Evolutionary conservation across 2,797 vertebrate genomes (phyloP).

Genomic region (Poecilia gillii): DNA sequence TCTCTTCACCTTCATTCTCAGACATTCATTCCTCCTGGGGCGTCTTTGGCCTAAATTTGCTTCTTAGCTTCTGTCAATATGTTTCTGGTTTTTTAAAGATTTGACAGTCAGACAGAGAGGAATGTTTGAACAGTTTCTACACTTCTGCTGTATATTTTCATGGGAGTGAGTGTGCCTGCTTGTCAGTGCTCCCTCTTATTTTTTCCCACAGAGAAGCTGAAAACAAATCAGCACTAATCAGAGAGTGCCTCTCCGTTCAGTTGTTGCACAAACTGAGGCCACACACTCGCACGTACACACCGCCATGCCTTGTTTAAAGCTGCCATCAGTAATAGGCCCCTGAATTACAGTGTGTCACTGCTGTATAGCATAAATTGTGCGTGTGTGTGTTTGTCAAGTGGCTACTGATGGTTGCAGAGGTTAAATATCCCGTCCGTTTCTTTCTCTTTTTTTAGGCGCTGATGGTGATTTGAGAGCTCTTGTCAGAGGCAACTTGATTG

Average conservation of each 20-base stretch:
- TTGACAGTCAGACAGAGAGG: constrained; percentile 61
- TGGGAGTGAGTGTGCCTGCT: constrained; percentile 4
- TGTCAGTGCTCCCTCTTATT: constrained; percentile 35
- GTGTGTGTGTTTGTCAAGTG: constrained; percentile 53
- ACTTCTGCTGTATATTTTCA: constrained; percentile 41
- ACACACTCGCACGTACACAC: constrained; percentile 20
- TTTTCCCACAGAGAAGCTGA: constrained; percentile 52
- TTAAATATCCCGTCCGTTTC: constrained; percentile 69
- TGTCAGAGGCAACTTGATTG: constrained; percentile 73
- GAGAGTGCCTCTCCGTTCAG: constrained; percentile 39
- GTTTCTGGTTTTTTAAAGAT: constrained; percentile 29
- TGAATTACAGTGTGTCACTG: constrained; percentile 71
- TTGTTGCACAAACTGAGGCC: constrained; percentile 34
- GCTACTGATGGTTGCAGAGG: constrained; percentile 69
- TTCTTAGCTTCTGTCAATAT: constrained; percentile 39
- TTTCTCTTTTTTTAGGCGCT: constrained; percentile 39
- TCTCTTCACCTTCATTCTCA: constrained; percentile 16
- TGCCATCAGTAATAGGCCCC: constrained; percentile 66
- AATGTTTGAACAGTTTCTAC: constrained; percentile 63
- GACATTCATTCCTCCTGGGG: constrained; percentile 48
- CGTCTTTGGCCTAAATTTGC: constrained; percentile 65
- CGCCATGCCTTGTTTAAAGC: constrained; percentile 32
- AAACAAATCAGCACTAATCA: constrained; percentile 76
- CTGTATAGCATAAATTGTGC: constrained; percentile 33
- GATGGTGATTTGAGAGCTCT: constrained; percentile 78